A percentile compares a stretch with the other conserved stretches of the same genome.
These are phyloP conservation scores for Metaphire vulgaris DNA, from an alignment of 1,140 invertebrate genomes.

Conservation along the genomic window DNA sequence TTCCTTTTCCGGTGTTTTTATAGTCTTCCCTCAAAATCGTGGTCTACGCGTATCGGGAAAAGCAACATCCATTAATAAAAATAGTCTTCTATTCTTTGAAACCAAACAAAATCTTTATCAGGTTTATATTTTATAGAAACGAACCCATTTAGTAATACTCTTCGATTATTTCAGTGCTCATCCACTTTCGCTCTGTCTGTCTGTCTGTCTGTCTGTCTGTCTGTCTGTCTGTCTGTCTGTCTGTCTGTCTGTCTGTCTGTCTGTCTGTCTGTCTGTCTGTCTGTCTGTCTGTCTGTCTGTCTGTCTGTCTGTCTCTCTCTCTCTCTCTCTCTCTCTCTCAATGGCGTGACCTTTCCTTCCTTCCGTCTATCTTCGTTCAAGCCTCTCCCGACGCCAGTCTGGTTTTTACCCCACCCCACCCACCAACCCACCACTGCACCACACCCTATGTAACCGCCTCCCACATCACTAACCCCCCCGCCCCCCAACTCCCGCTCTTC, in stretches of 20 bases:
- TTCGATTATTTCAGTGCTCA: no score
- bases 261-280: constrained; percentile 26
- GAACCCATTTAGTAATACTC: no score
- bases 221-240: constrained; percentile 8
- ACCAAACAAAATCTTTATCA: no score
- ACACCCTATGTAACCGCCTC: no score
- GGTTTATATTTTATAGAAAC: no score
- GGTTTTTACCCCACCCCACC: no score
- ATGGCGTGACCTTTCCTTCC: no score
- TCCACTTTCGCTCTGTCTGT: background rate
- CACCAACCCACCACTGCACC: no score
- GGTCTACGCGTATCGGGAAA: background rate
- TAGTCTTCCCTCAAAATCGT: background rate
- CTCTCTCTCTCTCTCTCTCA: constrained; percentile 18
- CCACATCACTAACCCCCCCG: no score
- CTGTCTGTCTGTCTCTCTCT: constrained; percentile 24
- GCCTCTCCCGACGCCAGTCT: no score
- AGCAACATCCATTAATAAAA: background rate
- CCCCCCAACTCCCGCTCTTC: no score
- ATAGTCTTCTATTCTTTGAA: background rate
- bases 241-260: constrained; percentile 21
- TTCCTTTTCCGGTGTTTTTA: background rate
- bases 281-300: constrained; percentile 27
- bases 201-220: background rate
- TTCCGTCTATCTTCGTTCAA: no score